Conservation (phyloP, 2,888 invertebrate genomes). For the Rhodophaea formosa region DNA sequence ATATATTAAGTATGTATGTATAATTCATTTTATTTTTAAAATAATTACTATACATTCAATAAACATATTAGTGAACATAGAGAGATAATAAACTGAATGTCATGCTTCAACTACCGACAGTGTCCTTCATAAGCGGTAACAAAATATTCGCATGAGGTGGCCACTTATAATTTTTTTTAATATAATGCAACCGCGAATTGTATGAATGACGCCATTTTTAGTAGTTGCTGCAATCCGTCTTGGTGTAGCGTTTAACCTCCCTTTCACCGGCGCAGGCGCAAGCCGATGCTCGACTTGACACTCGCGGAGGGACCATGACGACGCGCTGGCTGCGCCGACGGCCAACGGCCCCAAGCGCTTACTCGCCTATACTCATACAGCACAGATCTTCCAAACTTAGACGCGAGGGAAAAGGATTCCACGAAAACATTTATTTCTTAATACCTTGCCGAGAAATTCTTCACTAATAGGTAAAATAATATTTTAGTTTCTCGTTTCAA, state of each 20-base stretch:
- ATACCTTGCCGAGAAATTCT: no score
- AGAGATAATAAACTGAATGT: neutral
- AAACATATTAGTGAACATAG: no score
- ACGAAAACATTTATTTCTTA: neutral
- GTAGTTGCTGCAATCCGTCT: conserved; percentile 74
- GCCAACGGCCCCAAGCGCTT: conserved; percentile 21
- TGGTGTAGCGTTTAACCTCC: conserved; percentile 70
- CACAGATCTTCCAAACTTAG: neutral
- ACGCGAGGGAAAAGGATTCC: neutral
- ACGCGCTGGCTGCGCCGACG: conserved; percentile 55
- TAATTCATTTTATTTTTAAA: no score
- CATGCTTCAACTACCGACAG: conserved; percentile 27
- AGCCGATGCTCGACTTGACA: conserved; percentile 33
- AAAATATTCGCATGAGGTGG: conserved; percentile 39
- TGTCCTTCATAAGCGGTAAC: conserved; percentile 39
- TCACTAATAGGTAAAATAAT: no score
- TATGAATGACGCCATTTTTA: conserved; percentile 78
- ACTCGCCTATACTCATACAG: conserved; percentile 17
- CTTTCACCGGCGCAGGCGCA: conserved; percentile 63
- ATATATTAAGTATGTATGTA: no score
- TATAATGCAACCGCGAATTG: conserved; percentile 67
- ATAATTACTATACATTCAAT: no score
- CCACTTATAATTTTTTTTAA: conserved; percentile 47
- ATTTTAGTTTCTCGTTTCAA: no score
- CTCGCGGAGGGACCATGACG: conserved; percentile 41